These are phyloP conservation scores for Anastrepha obliqua DNA, from an alignment of 1,140 invertebrate species.

Conservation along the genomic window DNA sequence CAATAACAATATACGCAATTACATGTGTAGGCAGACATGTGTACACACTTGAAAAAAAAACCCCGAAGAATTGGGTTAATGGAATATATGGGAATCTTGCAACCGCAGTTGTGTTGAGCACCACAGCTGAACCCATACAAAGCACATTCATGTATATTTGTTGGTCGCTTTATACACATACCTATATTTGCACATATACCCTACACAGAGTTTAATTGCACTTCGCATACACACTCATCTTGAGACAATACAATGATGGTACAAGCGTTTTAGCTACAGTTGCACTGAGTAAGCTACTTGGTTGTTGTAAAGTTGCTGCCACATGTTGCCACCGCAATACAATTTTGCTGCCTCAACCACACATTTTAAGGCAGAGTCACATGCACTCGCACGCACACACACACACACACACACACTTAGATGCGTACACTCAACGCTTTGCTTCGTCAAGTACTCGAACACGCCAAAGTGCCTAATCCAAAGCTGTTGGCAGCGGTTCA, in stretches of 20 bases:
- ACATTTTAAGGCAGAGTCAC: neutral
- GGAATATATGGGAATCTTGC: constrained; percentile 12
- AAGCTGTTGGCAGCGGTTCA: constrained; percentile 22
- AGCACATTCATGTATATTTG: no score
- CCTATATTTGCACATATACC: neutral
- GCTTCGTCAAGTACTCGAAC: neutral
- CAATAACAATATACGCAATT: no score
- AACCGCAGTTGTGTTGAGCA: neutral
- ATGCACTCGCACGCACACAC: neutral
- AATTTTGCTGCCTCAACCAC: neutral
- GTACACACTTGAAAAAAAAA: neutral
- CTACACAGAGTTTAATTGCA: neutral
- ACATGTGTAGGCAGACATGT: neutral
- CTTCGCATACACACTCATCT: neutral
- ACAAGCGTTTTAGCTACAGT: neutral
- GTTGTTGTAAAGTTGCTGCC: constrained; percentile 35
- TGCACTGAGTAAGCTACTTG: neutral
- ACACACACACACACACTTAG: neutral
- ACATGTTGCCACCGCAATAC: constrained; percentile 41
- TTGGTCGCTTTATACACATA: no score
- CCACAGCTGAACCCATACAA: no score
- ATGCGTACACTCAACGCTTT: neutral
- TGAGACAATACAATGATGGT: neutral
- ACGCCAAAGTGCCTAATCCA: constrained; percentile 39
- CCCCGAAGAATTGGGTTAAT: constrained; percentile 12